A percentile compares a stretch with the other conserved stretches of the same genome.
phyloP scores from a whole-genome alignment of 2,113 vertebrate species.

The Cebus imitator region DNA sequence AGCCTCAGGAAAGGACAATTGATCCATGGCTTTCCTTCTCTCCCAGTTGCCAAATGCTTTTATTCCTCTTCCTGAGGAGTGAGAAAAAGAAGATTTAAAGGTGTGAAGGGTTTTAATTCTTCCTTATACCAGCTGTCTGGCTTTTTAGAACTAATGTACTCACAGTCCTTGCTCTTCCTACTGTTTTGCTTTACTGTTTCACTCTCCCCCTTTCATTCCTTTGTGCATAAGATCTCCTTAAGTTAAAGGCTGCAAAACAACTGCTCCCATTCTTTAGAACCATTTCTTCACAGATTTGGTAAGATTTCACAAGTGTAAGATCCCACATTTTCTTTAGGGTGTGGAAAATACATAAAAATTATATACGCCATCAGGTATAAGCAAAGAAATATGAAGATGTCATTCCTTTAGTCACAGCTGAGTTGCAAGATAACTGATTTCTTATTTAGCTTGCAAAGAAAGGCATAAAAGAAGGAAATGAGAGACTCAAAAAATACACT shows the following conservation, averaged over 20 bases:
- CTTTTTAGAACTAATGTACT: neutral
- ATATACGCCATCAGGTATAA: neutral
- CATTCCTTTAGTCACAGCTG: constrained; percentile 16
- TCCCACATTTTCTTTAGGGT: neutral
- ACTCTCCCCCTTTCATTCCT: neutral
- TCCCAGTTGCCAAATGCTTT: neutral
- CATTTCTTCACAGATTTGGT: neutral
- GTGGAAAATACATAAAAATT: constrained; percentile 23
- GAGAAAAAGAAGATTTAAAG: neutral
- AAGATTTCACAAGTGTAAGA: neutral
- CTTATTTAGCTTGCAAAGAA: constrained; percentile 58
- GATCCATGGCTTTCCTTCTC: neutral
- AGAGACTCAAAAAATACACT: constrained; percentile 78
- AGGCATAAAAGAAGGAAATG: neutral
- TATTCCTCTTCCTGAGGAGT: neutral
- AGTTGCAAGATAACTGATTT: neutral
- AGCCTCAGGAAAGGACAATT: neutral
- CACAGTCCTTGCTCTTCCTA: neutral
- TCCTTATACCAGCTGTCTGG: neutral
- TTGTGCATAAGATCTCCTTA: neutral
- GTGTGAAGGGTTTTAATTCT: neutral
- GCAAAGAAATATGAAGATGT: neutral
- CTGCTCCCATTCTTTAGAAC: neutral
- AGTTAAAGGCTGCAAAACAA: neutral
- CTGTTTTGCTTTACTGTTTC: neutral